Evolutionary conservation across 2,113 vertebrate species (phyloP).

Genomic region (Alethe castanea): DNA sequence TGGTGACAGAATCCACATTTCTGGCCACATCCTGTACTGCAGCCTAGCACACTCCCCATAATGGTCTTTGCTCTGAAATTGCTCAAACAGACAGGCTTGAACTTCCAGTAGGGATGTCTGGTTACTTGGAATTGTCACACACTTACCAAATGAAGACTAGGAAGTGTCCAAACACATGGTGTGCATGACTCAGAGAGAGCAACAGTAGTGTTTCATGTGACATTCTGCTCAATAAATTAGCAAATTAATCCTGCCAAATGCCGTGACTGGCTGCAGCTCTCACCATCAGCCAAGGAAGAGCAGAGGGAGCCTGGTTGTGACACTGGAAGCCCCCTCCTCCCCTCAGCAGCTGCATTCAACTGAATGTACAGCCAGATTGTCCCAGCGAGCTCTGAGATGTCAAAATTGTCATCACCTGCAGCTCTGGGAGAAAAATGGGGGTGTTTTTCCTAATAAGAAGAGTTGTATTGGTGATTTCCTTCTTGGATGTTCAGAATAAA

Average conservation of each 20-base stretch:
- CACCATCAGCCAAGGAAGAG: background rate
- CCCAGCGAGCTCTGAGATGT: background rate
- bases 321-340: background rate
- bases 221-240: background rate
- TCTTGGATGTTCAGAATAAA: background rate
- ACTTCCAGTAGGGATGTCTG: background rate
- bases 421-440: background rate
- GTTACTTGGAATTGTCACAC: background rate
- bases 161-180: background rate
- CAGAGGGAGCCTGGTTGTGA: background rate
- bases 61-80: background rate
- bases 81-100: background rate
- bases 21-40: too few relatives aligned
- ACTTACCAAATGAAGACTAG: accelerated
- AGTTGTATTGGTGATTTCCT: background rate
- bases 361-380: background rate
- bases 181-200: background rate
- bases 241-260: constrained; percentile 12
- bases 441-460: background rate
- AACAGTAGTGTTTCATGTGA: background rate
- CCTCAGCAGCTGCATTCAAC: background rate
- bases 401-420: background rate
- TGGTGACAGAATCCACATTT: too few relatives aligned
- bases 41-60: too few relatives aligned
- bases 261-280: background rate